These are phyloP conservation scores for Drosophila punjabiensis DNA, from an alignment of 1,140 invertebrate species.

Conservation along the genomic window DNA sequence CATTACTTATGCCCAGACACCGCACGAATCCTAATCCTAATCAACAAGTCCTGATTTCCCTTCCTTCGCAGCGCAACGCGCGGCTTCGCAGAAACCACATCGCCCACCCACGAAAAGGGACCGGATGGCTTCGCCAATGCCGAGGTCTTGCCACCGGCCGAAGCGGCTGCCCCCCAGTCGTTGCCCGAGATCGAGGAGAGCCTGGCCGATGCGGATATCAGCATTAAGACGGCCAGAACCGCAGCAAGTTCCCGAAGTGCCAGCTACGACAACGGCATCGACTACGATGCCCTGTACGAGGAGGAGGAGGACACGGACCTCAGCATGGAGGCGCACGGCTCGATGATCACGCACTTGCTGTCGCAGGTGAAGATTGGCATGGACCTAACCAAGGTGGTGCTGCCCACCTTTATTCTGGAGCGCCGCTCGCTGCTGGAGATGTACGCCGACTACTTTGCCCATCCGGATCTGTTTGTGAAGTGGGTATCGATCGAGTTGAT, in stretches of 20 bases:
- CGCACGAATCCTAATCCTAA: constrained; percentile 42
- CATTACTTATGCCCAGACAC: constrained; percentile 38
- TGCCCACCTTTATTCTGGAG: constrained; percentile 98
- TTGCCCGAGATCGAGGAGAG: constrained; percentile 73
- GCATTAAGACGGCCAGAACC: constrained; percentile 25
- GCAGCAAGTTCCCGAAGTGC: constrained; percentile 50
- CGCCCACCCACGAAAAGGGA: constrained; percentile 72
- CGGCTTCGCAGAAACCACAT: constrained; percentile 74
- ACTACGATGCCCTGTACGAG: constrained; percentile 94
- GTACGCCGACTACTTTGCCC: constrained; percentile 99
- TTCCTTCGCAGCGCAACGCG: constrained; percentile 65
- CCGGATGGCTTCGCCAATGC: constrained; percentile 39
- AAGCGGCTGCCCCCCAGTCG: background rate
- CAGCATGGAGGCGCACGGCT: constrained; percentile 97
- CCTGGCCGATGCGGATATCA: constrained; percentile 47
- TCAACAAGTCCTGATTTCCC: constrained; percentile 54
- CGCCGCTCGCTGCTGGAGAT: constrained; percentile 97
- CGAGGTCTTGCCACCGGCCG: constrained; percentile 25
- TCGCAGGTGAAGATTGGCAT: constrained; percentile 99
- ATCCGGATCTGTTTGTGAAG: constrained; percentile 98
- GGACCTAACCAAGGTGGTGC: constrained; percentile 98
- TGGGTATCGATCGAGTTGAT: constrained; percentile 85
- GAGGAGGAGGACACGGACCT: constrained; percentile 94
- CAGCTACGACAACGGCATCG: constrained; percentile 85
- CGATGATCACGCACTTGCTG: constrained; percentile 96